Evolutionary conservation across 1,140 invertebrate species (phyloP).

Genomic region (Pygmarrhopalites habei): DNA sequence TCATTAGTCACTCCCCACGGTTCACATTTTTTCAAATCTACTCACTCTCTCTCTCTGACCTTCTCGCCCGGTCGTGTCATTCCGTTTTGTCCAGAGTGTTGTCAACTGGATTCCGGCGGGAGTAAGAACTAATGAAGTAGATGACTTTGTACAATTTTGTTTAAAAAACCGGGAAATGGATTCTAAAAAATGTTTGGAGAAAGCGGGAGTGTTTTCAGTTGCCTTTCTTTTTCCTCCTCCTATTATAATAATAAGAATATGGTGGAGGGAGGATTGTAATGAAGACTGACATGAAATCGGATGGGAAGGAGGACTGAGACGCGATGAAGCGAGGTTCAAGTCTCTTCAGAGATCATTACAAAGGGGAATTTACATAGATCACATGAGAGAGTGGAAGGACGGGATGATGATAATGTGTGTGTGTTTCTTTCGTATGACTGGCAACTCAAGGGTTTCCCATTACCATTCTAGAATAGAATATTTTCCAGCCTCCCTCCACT

Average conservation of each 20-base stretch:
- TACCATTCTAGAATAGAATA: not conserved
- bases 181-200: no score
- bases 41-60: slow-evolving; percentile 1
- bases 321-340: slow-evolving; percentile 22
- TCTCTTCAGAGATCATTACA: slow-evolving; percentile 12
- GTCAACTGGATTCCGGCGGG: no score
- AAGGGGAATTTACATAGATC: not conserved
- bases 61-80: no score
- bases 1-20: slow-evolving; percentile 25
- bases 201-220: no score
- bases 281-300: not conserved
- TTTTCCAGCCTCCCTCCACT: no score
- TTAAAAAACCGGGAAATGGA: no score
- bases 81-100: no score
- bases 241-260: not conserved
- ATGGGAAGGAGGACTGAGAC: slow-evolving; percentile 8
- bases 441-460: slow-evolving; percentile 20
- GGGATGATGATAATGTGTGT: not conserved
- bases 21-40: not conserved
- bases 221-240: no score
- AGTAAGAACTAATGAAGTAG: no score
- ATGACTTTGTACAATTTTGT: no score
- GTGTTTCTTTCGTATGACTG: slow-evolving; percentile 22
- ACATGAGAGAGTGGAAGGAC: not conserved
- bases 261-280: slow-evolving; percentile 5